Evolutionary conservation across 1,140 invertebrate species (phyloP), one percentile per base, ranked within the genome.

Genomic region (Fopius arisanus): DNA sequence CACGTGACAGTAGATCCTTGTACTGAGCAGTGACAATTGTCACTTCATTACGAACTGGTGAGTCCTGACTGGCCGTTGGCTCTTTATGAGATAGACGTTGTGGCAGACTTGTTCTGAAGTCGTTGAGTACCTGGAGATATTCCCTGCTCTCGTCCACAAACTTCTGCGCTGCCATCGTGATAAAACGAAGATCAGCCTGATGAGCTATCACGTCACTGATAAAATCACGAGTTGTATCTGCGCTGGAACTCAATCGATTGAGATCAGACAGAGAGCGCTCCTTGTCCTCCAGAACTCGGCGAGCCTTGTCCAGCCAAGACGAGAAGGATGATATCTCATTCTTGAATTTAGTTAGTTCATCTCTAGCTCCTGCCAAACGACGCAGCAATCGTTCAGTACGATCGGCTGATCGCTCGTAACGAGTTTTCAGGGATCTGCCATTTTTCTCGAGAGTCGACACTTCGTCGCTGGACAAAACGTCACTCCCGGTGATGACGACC

Each of bases 201-300:
- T 98, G 96, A 1, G 96, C 94, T 78, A 98, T 96, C 0, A 98
- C 95, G 86, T 98, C 96, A 70, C 93, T 94, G n/a, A 96, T 93
- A 86, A 98, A 96, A 75, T 96, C 94, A 37, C 94, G 91, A 2
- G 94, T 93, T 10, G 91, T 91, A 72, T 96, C 94, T 0, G 91
- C 91, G 78, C 93, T 93, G 48, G 90, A 91, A 48, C 91, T 90
- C 3, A 96, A 83, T 59, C 92, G 91, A 71, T 95, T 93, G 67
- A 96, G 83, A 79, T 97, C 93, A 0, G 93, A 93, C 3, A 97
- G 83, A 0, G 94, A 92, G n/a, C 93, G 90, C 78, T 97, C 96
- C 82, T 96, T 96, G 51, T 97, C 95, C 83, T 96, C 93, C 4
- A 98, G 88, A 19, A 92, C 91, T 59, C 93, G 91, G 70, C 93